A percentile compares a stretch with the other conserved stretches of the same genome.
phyloP scores from a whole-genome alignment of 2,113 vertebrate genomes.

The Labeo catla region DNA sequence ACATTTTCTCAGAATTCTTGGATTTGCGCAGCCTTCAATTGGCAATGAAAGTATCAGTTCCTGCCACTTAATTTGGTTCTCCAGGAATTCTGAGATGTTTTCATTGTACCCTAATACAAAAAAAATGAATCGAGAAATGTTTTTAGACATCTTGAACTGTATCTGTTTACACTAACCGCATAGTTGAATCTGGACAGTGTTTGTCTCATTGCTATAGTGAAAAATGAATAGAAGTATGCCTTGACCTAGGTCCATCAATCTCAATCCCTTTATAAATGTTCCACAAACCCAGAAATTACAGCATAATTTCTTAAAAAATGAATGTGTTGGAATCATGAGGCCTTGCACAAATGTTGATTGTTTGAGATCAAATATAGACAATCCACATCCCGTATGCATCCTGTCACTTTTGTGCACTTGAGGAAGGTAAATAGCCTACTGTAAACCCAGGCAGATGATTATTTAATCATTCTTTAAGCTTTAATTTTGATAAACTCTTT shows the following conservation, averaged over 20 bases:
- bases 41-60: neutral
- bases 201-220: neutral
- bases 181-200: neutral
- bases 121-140: neutral
- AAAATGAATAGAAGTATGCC: neutral
- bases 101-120: neutral
- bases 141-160: neutral
- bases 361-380: neutral
- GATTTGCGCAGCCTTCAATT: neutral
- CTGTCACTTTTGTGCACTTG: neutral
- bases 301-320: neutral
- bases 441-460: neutral
- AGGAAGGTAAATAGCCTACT: neutral
- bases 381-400: neutral
- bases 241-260: neutral
- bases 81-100: neutral
- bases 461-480: neutral
- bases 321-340: neutral
- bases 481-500: neutral
- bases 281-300: neutral
- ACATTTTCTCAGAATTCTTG: neutral
- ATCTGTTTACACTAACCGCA: neutral
- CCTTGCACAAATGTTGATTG: neutral
- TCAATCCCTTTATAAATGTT: neutral
- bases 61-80: neutral